Percentiles rank a stretch among this genome's conserved stretches.
Conservation (phyloP, 2,888 invertebrate species). For the Halocaridina rubra region DNA sequence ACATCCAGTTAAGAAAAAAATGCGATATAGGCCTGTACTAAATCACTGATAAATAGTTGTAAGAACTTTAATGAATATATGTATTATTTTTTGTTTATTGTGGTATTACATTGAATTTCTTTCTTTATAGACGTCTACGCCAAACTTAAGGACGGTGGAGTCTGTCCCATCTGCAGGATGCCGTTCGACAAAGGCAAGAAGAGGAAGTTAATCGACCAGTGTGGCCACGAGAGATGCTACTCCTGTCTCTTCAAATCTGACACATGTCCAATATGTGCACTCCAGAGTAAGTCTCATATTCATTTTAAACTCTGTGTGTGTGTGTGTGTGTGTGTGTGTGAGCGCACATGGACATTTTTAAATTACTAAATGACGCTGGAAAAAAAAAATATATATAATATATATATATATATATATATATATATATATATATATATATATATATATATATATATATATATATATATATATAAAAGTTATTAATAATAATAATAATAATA, state of each 20-base stretch:
- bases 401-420: no score
- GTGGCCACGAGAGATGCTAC: constrained; percentile 95
- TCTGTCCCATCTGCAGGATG: constrained; percentile 72
- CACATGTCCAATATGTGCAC: constrained; percentile 85
- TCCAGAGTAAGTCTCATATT: constrained; percentile 20
- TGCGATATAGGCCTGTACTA: neutral
- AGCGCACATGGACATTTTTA: no score
- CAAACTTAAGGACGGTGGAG: constrained; percentile 48
- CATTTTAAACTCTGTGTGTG: neutral
- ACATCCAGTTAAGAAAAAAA: neutral
- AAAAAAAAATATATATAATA: no score
- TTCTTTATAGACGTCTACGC: constrained; percentile 37
- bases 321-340: neutral
- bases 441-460: neutral
- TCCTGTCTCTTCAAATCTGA: constrained; percentile 94
- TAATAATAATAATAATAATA: neutral
- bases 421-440: neutral
- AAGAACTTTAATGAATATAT: neutral
- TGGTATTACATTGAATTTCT: no score
- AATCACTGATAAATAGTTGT: neutral
- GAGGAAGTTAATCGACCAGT: constrained; percentile 92
- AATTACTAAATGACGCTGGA: no score
- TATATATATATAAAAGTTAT: neutral
- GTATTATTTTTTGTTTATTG: neutral
- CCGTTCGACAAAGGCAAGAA: constrained; percentile 97